Evolutionary conservation across 2,888 invertebrate species (phyloP), one percentile per base, ranked within the genome.

Genomic region (Entomobrya multifasciata): DNA sequence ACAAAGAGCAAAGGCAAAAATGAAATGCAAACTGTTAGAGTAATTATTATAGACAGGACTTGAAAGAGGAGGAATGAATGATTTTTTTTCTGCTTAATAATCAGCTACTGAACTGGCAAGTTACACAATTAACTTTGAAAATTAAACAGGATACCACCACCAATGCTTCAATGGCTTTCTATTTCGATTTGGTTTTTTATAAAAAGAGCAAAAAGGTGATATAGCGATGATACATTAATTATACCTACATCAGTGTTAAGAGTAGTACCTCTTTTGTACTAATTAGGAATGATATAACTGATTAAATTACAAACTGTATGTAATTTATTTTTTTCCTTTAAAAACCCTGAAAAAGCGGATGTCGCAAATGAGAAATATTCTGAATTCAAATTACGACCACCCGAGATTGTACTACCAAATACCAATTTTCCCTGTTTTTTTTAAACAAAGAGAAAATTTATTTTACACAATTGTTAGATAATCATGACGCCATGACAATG

Each of bases 41-140:
- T 67, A 67, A 67, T 67, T 67, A 67, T 22, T 22, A 13, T 25
- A 67, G 67, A 67, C 67, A 67, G 67, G 67, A 67, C 67, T 22
- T 67, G 13, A 41, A 44, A 15, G 44, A n/a, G 22, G 44, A 44
- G 36, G 36, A n/a, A n/a, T n/a, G n/a, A n/a, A 67, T 67, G 67
- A 44, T 25, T n/a, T n/a, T n/a, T 5, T 13, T n/a, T n/a, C n/a
- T 41, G 65, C 8, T 11, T 67, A 67, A 17, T 41, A 67, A 67
- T 67, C 67, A 67, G 67, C 25, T 27, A 60, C 17, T 41, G 8
- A 36, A 65, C 6, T 41, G 65, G 36, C 20, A 65, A n/a, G 30
- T 30, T 13, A 11, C 10, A 67, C 67, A 44, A 44, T 67, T 20
- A 67, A 44, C 67, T 44, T 41, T 67, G 67, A 25, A 67, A 65